Percentiles rank a stretch among this genome's conserved stretches.
These are phyloP conservation scores for Globia sparganii DNA, from an alignment of 2,888 invertebrate genomes.

Conservation along the genomic window DNA sequence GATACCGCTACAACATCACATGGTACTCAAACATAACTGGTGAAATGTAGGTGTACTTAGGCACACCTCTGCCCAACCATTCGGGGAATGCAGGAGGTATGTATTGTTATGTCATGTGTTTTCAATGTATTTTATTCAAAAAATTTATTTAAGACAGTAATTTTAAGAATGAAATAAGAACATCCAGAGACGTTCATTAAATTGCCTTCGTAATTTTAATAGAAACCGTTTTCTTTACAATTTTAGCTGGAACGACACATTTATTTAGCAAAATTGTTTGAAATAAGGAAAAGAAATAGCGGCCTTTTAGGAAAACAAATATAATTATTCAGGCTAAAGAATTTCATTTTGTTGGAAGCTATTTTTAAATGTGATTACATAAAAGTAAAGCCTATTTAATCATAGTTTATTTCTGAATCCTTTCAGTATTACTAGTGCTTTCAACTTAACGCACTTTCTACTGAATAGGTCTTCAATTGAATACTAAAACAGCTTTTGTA, in stretches of 20 bases:
- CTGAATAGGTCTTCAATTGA: background rate
- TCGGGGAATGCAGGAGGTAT: too few species aligned
- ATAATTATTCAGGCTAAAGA: constrained; percentile 1
- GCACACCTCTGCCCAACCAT: too few species aligned
- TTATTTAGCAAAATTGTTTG: background rate
- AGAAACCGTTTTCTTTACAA: constrained; percentile 15
- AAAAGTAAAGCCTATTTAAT: constrained; percentile 10
- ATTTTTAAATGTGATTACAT: background rate
- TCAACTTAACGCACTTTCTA: background rate
- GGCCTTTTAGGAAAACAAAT: background rate
- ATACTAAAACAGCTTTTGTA: background rate
- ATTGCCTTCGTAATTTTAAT: constrained; percentile 26
- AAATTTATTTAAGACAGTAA: constrained; percentile 12
- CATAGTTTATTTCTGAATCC: constrained; percentile 17
- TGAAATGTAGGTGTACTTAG: too few species aligned
- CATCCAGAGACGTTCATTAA: constrained; percentile 19
- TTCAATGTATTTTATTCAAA: background rate
- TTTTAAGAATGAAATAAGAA: constrained; percentile 21
- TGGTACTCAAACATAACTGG: too few species aligned
- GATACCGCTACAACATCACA: too few species aligned
- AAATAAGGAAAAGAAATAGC: constrained; percentile 6
- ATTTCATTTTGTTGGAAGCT: background rate
- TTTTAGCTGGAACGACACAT: constrained; percentile 9
- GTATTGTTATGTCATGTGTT: too few species aligned
- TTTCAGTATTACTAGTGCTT: constrained; percentile 4